Evolutionary conservation across 2,888 invertebrate species (phyloP).

Genomic region (Orthonychiurus folsomi): DNA sequence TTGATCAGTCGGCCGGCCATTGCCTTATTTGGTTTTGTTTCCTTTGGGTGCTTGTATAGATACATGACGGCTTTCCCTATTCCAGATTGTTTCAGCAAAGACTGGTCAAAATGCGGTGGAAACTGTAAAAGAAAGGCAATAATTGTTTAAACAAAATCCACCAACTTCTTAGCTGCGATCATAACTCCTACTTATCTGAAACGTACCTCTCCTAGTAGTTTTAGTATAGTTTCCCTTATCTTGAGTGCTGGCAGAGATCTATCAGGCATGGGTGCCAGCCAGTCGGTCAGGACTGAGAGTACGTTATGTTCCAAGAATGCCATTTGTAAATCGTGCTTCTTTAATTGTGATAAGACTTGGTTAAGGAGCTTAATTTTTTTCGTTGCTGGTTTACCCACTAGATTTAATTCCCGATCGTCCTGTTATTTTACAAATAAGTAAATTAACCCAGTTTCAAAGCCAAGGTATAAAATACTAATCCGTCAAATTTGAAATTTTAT

Average conservation of each 20-base stretch:
- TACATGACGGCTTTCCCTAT: slow-evolving; percentile 99
- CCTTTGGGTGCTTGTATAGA: slow-evolving; percentile 95
- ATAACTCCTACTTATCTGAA: no score
- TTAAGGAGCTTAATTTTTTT: slow-evolving; percentile 86
- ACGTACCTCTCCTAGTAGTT: slow-evolving; percentile 62
- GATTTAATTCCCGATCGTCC: slow-evolving; percentile 83
- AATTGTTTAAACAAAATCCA: no score
- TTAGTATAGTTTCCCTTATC: slow-evolving; percentile 79
- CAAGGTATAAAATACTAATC: background rate
- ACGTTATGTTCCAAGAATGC: slow-evolving; percentile 96
- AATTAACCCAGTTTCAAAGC: no score
- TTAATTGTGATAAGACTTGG: slow-evolving; percentile 79
- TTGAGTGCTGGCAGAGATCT: slow-evolving; percentile 88
- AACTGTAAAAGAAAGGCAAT: no score
- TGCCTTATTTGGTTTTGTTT: slow-evolving; percentile 84
- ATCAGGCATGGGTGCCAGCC: slow-evolving; percentile 97
- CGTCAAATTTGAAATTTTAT: slow-evolving; percentile 10
- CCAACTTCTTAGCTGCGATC: no score
- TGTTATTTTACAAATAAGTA: slow-evolving; percentile 42
- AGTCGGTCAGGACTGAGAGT: slow-evolving; percentile 81
- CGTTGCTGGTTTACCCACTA: slow-evolving; percentile 73
- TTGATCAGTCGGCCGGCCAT: slow-evolving; percentile 85
- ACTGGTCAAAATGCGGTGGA: slow-evolving; percentile 70
- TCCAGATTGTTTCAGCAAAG: slow-evolving; percentile 85
- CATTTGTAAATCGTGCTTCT: slow-evolving; percentile 88